These are phyloP conservation scores for Solenopsis fugax DNA, from an alignment of 1,140 invertebrate species.

Conservation along the genomic window DNA sequence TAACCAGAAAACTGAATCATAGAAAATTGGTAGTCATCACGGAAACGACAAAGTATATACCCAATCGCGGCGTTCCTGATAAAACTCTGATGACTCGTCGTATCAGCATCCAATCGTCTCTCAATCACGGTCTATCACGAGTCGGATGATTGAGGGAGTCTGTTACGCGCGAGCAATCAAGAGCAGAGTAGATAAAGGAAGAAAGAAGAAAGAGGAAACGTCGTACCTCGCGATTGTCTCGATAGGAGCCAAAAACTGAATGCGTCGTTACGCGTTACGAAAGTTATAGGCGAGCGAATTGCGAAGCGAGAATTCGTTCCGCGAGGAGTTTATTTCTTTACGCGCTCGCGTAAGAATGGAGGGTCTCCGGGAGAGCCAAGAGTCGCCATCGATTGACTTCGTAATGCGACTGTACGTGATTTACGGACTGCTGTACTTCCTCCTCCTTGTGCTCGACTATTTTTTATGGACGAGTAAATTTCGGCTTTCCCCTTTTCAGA, in stretches of 20 bases:
- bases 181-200: slow-evolving; percentile 1
- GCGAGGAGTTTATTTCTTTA: slow-evolving; percentile 51
- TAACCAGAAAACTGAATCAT: slow-evolving; percentile 65
- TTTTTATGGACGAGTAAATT: slow-evolving; percentile 78
- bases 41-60: slow-evolving; percentile 59
- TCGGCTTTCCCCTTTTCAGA: neutral
- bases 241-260: slow-evolving; percentile 7
- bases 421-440: slow-evolving; percentile 70
- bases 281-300: slow-evolving; percentile 40
- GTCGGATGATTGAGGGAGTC: slow-evolving; percentile 49
- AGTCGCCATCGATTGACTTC: slow-evolving; percentile 63
- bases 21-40: slow-evolving; percentile 58
- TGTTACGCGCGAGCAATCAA: slow-evolving; percentile 43
- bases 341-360: slow-evolving; percentile 55
- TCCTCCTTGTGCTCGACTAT: slow-evolving; percentile 75
- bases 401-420: slow-evolving; percentile 72
- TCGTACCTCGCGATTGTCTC: slow-evolving; percentile 3
- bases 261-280: neutral
- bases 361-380: slow-evolving; percentile 2
- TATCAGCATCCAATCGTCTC: slow-evolving; percentile 38
- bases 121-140: slow-evolving; percentile 41
- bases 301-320: slow-evolving; percentile 3
- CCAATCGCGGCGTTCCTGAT: slow-evolving; percentile 54
- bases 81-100: slow-evolving; percentile 66
- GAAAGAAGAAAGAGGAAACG: neutral